Conservation (phyloP, 2,888 invertebrate genomes). For the Caenorhabditis virilis region DNA sequence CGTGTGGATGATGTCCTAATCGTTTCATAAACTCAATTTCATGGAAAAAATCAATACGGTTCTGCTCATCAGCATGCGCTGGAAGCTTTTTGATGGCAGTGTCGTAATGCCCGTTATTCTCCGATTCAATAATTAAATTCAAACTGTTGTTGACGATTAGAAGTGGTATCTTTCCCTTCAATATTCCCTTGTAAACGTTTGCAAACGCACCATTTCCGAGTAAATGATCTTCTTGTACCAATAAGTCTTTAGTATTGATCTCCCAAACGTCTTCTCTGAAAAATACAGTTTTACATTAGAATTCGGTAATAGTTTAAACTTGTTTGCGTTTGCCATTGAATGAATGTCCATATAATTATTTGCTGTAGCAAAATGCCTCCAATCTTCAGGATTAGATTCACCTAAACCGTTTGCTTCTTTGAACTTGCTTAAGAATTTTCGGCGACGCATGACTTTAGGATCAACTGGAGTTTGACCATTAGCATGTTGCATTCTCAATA, state of each 20-base stretch:
- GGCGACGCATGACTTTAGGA: slow-evolving; percentile 8
- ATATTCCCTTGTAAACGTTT: slow-evolving; percentile 52
- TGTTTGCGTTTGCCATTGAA: slow-evolving; percentile 34
- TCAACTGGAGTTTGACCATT: background rate
- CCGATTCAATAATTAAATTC: slow-evolving; percentile 30
- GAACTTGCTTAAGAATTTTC: no score
- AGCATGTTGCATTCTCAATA: background rate
- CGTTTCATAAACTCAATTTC: slow-evolving; percentile 63
- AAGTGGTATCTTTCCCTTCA: slow-evolving; percentile 52
- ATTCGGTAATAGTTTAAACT: slow-evolving; percentile 8
- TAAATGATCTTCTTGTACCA: slow-evolving; percentile 50
- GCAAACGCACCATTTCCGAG: slow-evolving; percentile 62
- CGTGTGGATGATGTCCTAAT: slow-evolving; percentile 55
- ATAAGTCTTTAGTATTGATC: slow-evolving; percentile 42
- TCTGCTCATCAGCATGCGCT: slow-evolving; percentile 54
- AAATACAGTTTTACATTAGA: slow-evolving; percentile 9
- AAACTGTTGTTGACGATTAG: slow-evolving; percentile 33
- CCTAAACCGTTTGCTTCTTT: slow-evolving; percentile 3
- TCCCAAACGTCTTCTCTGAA: slow-evolving; percentile 58
- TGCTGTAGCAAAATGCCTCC: slow-evolving; percentile 32
- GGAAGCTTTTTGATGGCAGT: slow-evolving; percentile 60
- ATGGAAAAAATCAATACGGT: slow-evolving; percentile 53
- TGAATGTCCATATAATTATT: slow-evolving; percentile 51
- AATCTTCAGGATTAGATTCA: slow-evolving; percentile 1
- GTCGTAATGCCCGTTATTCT: slow-evolving; percentile 38